Evolutionary conservation across 2,797 vertebrate genomes (phyloP).

Genomic region (Gobio occitaniae): DNA sequence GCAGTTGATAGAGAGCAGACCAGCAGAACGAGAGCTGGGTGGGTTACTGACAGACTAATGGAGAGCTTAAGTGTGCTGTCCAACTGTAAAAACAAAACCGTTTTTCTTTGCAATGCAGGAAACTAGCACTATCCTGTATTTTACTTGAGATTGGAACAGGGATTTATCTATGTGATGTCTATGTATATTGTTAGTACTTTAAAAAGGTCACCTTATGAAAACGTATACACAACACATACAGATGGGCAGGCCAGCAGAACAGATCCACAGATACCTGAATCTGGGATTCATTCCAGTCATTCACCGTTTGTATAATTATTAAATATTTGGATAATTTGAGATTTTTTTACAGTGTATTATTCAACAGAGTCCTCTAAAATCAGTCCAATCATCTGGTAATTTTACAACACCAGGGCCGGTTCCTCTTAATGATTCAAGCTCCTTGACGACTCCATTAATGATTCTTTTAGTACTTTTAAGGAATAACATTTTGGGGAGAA

Average conservation of each 20-base stretch:
- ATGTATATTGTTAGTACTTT: not conserved
- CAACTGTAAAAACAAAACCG: conserved; percentile 44
- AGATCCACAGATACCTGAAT: not conserved
- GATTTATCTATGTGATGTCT: not conserved
- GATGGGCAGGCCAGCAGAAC: not conserved
- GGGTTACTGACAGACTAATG: conserved; percentile 42
- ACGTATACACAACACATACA: not conserved
- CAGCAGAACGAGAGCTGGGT: conserved; percentile 13
- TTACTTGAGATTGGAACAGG: conserved; percentile 16
- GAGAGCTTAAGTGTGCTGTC: conserved; percentile 31
- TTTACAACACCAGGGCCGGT: not conserved
- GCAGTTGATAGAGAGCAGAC: conserved; percentile 49
- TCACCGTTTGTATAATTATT: not conserved
- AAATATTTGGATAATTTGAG: not conserved
- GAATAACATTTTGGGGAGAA: not conserved
- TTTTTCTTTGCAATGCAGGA: conserved; percentile 29
- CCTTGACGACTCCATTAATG: not conserved
- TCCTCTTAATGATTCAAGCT: not conserved
- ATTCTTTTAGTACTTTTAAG: not conserved
- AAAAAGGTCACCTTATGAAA: not conserved
- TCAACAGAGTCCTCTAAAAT: not conserved
- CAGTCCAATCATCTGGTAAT: not conserved
- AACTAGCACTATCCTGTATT: conserved; percentile 2
- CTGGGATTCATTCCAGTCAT: not conserved
- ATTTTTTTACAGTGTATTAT: not conserved